phyloP scores from a whole-genome alignment of 2,113 vertebrate species.

The Podarcis muralis region DNA sequence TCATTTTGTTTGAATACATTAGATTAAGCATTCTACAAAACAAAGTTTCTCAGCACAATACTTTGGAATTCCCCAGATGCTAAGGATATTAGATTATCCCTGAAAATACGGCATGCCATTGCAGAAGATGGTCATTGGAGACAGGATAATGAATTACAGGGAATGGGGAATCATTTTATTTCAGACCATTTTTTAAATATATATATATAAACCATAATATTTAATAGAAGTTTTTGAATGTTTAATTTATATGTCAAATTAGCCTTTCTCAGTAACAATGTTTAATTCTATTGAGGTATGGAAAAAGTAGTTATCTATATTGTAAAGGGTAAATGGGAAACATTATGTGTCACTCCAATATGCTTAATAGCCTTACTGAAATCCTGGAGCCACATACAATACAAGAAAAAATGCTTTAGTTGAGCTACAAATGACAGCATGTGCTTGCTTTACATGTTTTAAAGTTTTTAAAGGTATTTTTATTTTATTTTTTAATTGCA shows the following conservation, averaged over 20 bases:
- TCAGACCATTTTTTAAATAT: not conserved
- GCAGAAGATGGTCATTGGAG: not conserved
- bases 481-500: not conserved
- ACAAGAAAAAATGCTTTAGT: too few relatives aligned
- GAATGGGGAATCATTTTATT: not conserved
- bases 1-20: too few relatives aligned
- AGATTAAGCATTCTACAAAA: too few relatives aligned
- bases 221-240: not conserved
- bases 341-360: not conserved
- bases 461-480: not conserved
- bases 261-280: not conserved
- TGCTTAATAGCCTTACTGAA: not conserved
- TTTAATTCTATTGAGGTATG: not conserved
- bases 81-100: not conserved
- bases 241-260: constrained; percentile 27
- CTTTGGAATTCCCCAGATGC: not conserved
- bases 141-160: not conserved
- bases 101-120: not conserved
- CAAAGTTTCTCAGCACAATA: not conserved
- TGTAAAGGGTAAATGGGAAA: not conserved
- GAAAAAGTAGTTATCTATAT: not conserved
- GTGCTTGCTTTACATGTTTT: too few relatives aligned
- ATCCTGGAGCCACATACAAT: not conserved
- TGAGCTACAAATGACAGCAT: too few relatives aligned
- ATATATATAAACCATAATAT: not conserved